Evolutionary conservation across 2,888 invertebrate species (phyloP), one percentile per base, ranked within the genome.

Genomic region (Autographa pulchrina): DNA sequence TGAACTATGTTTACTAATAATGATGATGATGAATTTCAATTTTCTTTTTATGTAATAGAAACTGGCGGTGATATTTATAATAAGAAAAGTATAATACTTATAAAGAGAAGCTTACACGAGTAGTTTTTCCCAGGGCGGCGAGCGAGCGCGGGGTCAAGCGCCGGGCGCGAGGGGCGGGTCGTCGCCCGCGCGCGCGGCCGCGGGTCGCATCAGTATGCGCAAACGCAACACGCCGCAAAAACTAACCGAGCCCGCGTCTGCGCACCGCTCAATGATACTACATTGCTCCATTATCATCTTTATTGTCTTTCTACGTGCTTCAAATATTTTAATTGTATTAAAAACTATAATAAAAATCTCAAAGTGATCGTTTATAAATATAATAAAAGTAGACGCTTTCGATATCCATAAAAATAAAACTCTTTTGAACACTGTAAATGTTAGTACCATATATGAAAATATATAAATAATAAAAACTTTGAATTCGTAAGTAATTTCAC

Each of bases 141-240:
- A 70, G 82, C 81, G 83, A 68, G 74, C 67, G 67, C 70, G 90
- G 89, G 94, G 94, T 94, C 94, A 94, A 93, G 62, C 91, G 90
- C 91, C 94, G 91, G 81, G 70, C 77, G 71, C 67, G 72, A 67
- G 75, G 85, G 87, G 87, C 88, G 90, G 94, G 93, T 93, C 93
- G 93, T 90, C 91, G 91, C 79, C 91, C 91, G 88, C 74, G 72
- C 77, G 74, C 25, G 81, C 78, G 72, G 58, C 56, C 80, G 81
- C 76, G 86, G 87, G 85, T 86, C 87, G 86, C 90, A 92, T 93
- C 91, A 92, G 91, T 93, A 92, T 92, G 92, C 92, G 90, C 87
- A 85, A 86, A 84, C 85, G 89, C 90, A 86, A 85, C 86, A 85
- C 85, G 78, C 88, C 71, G 91, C 92, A 94, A 93, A 93, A 93